Base-by-base conservation (phyloP, 2,888 invertebrate species). In the Orchesella flavescens region DNA sequence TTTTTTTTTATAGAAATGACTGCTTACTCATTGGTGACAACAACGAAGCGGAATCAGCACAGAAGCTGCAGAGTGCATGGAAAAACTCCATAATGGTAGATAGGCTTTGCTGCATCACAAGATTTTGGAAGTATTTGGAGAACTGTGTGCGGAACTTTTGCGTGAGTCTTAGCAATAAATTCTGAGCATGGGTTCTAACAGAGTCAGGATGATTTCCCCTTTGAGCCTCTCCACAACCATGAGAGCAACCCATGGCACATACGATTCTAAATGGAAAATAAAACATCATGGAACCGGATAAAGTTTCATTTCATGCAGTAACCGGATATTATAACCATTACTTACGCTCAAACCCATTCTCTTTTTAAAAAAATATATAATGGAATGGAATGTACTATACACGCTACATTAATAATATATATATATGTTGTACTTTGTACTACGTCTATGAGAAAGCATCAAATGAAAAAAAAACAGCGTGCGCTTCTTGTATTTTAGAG, bases 21-120 rank as follows among this genome's bases (percentile, higher is more conserved):
- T 88, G 93, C 95, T 94, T 92, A 96, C 96, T 96, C 91, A 96
- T 92, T 46, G 97, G 96, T 34, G 96, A 97, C 21, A 97, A 92
- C 88, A 96, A 91, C 10, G 95, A 94, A 86, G 94, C 93, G 13
- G 97, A 97, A 90, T 98, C 98, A 53, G 96, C 93, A 91, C 99
- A 99, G 90, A 97, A 99, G 7, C 98, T 98, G 72, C 98, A 93
- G 88, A 97, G 96, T 0, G 98, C 94, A 90, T 99, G 99, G 85
- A 99, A 94, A 89, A 98, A 95, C 89, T 99, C 98, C 77, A 99
- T 91, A 10, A 97, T 93, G 86, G 97, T 96, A 19, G 94, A 92
- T 44, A 98, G 92, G 0, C 95, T 93, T 43, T 95, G 93, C 1
- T 93, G 93, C 86, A 93, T 93, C 0, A 97, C 94, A 92, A 96